phyloP scores from a whole-genome alignment of 2,888 invertebrate species.

The Bugula neritina region DNA sequence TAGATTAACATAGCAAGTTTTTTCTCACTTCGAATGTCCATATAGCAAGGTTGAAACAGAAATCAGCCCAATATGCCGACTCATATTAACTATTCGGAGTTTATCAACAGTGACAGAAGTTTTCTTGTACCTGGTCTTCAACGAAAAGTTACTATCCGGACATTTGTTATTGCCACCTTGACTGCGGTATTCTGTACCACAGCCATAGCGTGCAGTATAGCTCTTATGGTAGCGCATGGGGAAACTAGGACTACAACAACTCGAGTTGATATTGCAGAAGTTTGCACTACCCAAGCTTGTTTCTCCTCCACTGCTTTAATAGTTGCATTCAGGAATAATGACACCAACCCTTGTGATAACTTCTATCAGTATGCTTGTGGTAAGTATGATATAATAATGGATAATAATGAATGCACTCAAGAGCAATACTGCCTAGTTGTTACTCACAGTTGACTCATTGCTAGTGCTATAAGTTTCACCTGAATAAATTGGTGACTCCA shows the following conservation, averaged over 20 bases:
- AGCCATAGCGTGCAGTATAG: neutral
- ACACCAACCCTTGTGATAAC: constrained; percentile 56
- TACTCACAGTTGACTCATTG: too few relatives aligned
- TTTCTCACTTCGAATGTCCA: too few relatives aligned
- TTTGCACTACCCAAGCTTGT: neutral
- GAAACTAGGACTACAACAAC: neutral
- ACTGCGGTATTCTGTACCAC: neutral
- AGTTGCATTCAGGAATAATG: neutral
- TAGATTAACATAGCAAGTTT: too few relatives aligned
- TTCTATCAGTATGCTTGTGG: constrained; percentile 59
- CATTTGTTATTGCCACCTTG: neutral
- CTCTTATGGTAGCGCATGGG: neutral
- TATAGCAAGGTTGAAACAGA: too few relatives aligned
- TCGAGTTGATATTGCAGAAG: neutral
- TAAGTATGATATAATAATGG: too few relatives aligned
- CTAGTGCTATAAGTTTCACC: too few relatives aligned
- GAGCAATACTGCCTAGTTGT: too few relatives aligned
- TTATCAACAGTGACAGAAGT: constrained; percentile 22
- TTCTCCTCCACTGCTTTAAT: neutral
- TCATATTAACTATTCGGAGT: neutral
- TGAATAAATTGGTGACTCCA: too few relatives aligned
- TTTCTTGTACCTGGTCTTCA: neutral
- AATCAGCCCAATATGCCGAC: neutral
- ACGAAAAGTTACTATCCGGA: neutral
- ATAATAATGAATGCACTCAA: too few relatives aligned